Evolutionary conservation across 1,140 invertebrate species (phyloP), one percentile per base, ranked within the genome.

Genomic region (Tenebrio molitor): DNA sequence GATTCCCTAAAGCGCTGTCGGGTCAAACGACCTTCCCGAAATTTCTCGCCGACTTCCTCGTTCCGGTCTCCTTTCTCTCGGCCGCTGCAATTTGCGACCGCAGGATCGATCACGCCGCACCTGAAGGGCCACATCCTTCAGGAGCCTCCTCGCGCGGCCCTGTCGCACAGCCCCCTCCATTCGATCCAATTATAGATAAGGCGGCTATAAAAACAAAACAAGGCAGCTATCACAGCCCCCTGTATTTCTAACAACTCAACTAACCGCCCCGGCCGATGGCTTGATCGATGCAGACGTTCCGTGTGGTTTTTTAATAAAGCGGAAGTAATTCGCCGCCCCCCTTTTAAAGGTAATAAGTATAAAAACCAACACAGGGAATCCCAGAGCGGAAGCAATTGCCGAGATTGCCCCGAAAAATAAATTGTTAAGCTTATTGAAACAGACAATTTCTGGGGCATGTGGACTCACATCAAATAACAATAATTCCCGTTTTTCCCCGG

Each of bases 121-220:
- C 4, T 33, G 29, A 10, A 5, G 29, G 29, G 4, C 29, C 29
- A 5, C 10, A 10, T 4, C 4, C 29, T 10, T 10, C 10, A 33
- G 10, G 29, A 33, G 4, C 4, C 29, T 10, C 29, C 29, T 4
- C 29, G 29, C 29, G 29, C 29, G 29, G 29, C 4, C 29, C 29
- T 4, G 29, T 10, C n/a, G n/a, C 4, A 33, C 29, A 33, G 29
- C 29, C 29, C 36, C 68, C 12, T 50, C 66, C 33, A 69, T 62
- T 69, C 36, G 68, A 69, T 69, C 68, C 68, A 69, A 69, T 69
- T 69, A 69, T 69, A 69, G 68, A 69, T 69, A 69, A 69, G 68
- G 23, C 19, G 8, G 25, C 68, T 41, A 69, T 58, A 69, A 69
- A 69, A 69, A 69, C 68, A 69, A 69, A 69, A 69, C 44, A 53